phyloP scores from a whole-genome alignment of 1,140 invertebrate species.

The Euura lappo region DNA sequence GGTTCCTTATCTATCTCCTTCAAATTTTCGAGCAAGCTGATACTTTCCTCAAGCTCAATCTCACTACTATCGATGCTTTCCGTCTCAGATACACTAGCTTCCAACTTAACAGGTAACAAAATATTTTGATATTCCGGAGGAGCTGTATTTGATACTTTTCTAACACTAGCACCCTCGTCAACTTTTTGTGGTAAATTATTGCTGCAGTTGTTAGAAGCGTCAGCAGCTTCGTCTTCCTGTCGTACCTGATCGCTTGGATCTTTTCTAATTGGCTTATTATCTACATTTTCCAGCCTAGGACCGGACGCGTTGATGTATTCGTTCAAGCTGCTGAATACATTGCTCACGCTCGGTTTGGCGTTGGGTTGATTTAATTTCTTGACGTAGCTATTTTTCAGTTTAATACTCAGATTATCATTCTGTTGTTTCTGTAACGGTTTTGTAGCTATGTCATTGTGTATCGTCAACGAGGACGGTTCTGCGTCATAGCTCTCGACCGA shows the following conservation, averaged over 20 bases:
- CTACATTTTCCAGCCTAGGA: conserved; percentile 38
- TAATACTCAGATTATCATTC: conserved; percentile 36
- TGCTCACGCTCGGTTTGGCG: conserved; percentile 62
- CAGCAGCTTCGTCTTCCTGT: too few relatives aligned
- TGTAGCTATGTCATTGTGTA: conserved; percentile 46
- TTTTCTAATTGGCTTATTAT: conserved; percentile 16
- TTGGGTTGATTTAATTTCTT: conserved; percentile 54
- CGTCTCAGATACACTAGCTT: conserved; percentile 15
- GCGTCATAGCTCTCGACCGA: conserved; percentile 31
- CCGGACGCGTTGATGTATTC: conserved; percentile 64
- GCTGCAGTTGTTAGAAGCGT: too few relatives aligned
- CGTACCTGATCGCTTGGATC: not conserved
- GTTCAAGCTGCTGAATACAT: conserved; percentile 70
- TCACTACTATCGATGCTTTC: conserved; percentile 20
- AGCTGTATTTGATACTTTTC: conserved; percentile 13
- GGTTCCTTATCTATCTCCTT: conserved; percentile 1
- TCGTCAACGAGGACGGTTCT: conserved; percentile 34
- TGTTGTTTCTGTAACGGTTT: conserved; percentile 45
- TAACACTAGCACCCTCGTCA: not conserved
- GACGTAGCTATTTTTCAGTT: conserved; percentile 49
- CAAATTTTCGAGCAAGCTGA: conserved; percentile 13
- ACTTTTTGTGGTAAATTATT: too few relatives aligned
- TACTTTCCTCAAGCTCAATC: conserved; percentile 9
- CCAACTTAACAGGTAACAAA: conserved; percentile 46
- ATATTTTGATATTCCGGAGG: conserved; percentile 46